These are phyloP conservation scores for Tinamus guttatus DNA, from an alignment of 2,113 vertebrate genomes.

Conservation along the genomic window DNA sequence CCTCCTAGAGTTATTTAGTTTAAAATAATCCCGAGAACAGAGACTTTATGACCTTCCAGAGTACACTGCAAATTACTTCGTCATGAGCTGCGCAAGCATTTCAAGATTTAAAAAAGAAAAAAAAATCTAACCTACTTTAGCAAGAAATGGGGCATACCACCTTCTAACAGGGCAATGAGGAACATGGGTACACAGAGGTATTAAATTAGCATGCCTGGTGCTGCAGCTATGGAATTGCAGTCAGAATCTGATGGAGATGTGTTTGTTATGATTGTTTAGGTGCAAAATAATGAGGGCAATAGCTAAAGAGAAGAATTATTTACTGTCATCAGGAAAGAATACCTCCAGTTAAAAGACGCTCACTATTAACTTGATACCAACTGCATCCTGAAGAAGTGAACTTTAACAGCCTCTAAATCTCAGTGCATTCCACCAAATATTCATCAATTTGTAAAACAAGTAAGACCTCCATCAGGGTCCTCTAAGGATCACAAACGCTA, in stretches of 20 bases:
- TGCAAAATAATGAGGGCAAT: conserved; percentile 11
- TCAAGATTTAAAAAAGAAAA: neutral
- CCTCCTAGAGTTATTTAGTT: neutral
- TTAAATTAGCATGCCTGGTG: neutral
- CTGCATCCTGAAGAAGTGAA: neutral
- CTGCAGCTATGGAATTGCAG: neutral
- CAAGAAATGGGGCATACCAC: neutral
- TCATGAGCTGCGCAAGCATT: neutral
- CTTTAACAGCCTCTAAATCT: neutral
- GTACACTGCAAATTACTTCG: neutral
- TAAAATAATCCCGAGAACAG: neutral
- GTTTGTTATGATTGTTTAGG: neutral
- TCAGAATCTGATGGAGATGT: neutral
- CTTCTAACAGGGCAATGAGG: neutral
- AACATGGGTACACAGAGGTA: neutral
- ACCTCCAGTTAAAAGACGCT: neutral
- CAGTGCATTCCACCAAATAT: neutral
- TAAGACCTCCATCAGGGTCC: neutral
- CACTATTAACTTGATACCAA: neutral
- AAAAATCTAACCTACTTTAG: neutral
- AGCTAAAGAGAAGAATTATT: conserved; percentile 2
- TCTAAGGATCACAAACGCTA: neutral
- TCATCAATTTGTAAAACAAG: neutral
- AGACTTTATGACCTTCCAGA: neutral
- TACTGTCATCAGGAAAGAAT: neutral